A percentile compares a stretch with the other conserved stretches of the same genome.
Evolutionary conservation across 2,113 vertebrate species (phyloP).

Genomic region (Hippopotamus amphibius): DNA sequence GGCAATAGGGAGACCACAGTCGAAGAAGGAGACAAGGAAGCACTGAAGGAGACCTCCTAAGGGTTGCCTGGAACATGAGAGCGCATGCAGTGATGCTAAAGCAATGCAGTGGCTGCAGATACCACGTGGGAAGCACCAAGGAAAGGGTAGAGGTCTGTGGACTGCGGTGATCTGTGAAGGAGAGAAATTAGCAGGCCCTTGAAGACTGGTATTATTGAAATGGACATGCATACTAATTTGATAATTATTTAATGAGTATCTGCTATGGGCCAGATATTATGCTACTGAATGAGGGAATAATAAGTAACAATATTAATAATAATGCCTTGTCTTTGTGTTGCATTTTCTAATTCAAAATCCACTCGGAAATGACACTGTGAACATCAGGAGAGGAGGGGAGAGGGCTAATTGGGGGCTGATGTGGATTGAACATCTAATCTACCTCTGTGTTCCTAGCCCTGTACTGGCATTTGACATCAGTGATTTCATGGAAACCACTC

Average conservation of each 20-base stretch:
- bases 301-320: not conserved
- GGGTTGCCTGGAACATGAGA: not conserved
- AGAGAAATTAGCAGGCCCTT: not conserved
- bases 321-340: not conserved
- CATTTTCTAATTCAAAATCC: not conserved
- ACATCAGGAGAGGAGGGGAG: not conserved
- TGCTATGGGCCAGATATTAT: not conserved
- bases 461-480: not conserved
- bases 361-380: not conserved
- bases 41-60: too few relatives aligned
- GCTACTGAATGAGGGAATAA: not conserved
- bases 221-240: not conserved
- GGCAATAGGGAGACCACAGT: not conserved
- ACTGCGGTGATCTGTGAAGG: accelerated
- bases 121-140: not conserved
- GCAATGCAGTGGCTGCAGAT: not conserved
- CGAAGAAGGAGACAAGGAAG: not conserved
- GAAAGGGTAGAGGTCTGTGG: not conserved
- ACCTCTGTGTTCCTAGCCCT: not conserved
- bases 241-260: not conserved
- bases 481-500: not conserved
- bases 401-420: not conserved
- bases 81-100: accelerated
- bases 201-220: not conserved
- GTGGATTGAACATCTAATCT: not conserved